Conservation (phyloP, 2,113 vertebrate species). For the Ornithorhynchus anatinus region DNA sequence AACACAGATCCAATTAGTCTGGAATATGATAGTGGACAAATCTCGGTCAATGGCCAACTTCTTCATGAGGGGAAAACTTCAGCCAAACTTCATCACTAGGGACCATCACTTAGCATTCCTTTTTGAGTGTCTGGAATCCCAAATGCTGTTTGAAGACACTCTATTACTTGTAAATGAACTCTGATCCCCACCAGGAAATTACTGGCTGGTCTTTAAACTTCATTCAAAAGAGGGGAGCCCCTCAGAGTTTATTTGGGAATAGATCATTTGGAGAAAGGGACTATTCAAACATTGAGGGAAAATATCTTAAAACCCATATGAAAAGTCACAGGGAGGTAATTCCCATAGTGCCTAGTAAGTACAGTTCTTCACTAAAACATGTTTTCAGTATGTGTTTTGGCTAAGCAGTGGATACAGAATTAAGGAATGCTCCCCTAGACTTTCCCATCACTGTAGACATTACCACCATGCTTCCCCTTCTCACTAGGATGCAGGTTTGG, state of each 20-base stretch:
- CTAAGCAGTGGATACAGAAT: no score
- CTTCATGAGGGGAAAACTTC: no score
- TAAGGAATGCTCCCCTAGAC: no score
- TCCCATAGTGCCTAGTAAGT: no score
- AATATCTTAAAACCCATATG: no score
- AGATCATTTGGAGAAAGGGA: background rate
- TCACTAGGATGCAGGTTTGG: no score
- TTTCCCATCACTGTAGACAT: no score
- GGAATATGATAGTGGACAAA: conserved; percentile 41
- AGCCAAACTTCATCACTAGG: conserved; percentile 2
- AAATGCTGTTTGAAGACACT: conserved; percentile 3
- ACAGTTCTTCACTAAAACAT: no score
- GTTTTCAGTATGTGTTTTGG: no score
- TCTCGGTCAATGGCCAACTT: conserved; percentile 10
- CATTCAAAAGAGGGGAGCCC: conserved; percentile 33
- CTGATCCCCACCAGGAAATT: conserved; percentile 44
- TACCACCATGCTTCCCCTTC: no score
- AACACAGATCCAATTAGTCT: conserved; percentile 58
- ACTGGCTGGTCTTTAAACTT: conserved; percentile 29
- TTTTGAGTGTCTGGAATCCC: background rate
- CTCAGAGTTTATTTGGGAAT: conserved; percentile 17
- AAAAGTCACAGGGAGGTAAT: no score
- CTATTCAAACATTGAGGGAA: background rate
- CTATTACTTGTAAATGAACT: conserved; percentile 31
- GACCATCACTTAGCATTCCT: conserved; percentile 1